Conservation (phyloP, 1,140 invertebrate species). For the Brachionus asplanchnoidis region DNA sequence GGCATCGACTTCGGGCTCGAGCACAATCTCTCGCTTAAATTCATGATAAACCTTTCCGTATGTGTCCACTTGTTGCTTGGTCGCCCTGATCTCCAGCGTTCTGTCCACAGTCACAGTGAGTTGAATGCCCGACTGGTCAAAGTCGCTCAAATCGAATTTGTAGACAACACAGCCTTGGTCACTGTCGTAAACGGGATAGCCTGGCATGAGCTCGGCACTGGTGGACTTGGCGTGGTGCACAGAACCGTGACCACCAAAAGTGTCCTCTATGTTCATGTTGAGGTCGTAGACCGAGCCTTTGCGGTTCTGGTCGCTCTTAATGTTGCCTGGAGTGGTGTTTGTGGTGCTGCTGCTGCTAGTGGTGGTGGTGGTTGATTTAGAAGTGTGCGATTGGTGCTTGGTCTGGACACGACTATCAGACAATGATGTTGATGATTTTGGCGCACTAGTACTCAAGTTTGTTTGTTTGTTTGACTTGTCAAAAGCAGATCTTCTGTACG, state of each 20-base stretch:
- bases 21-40: constrained; percentile 27
- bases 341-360: not conserved
- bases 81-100: constrained; percentile 19
- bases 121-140: constrained; percentile 30
- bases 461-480: not conserved
- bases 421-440: too few relatives aligned
- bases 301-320: not conserved
- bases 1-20: constrained; percentile 4
- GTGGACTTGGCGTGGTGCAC: not conserved
- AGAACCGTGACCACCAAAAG: not conserved
- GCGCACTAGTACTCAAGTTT: too few relatives aligned
- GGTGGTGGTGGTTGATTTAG: not conserved
- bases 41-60: not conserved
- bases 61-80: not conserved
- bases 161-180: not conserved
- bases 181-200: constrained; percentile 31
- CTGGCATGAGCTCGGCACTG: not conserved
- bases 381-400: not conserved
- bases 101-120: constrained; percentile 1
- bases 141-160: constrained; percentile 34
- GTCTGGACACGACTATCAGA: not conserved
- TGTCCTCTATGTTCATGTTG: not conserved
- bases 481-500: not conserved
- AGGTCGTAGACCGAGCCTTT: not conserved
- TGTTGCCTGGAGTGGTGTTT: not conserved